Evolutionary conservation across 2,113 vertebrate species (phyloP).

Genomic region (Anoura caudifer): DNA sequence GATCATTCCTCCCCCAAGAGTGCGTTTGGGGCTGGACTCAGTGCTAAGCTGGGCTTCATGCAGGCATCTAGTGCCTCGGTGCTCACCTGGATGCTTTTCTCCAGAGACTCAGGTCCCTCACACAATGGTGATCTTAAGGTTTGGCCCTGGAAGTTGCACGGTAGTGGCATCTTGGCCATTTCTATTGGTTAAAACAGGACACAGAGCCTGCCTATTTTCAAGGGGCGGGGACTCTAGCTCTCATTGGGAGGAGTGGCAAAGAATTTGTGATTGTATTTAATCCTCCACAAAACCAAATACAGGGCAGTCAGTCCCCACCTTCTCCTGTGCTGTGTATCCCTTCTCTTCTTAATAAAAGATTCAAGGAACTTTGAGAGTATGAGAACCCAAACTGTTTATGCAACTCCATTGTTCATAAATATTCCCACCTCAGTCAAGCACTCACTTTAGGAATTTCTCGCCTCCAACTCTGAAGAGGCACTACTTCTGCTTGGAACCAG

Average conservation of each 20-base stretch:
- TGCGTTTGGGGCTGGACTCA: not conserved
- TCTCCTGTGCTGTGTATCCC: not conserved
- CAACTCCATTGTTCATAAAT: not conserved
- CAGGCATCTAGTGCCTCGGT: no score
- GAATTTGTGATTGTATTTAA: not conserved
- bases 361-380: not conserved
- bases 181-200: not conserved
- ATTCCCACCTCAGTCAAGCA: not conserved
- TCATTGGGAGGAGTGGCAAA: not conserved
- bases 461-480: not conserved
- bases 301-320: not conserved
- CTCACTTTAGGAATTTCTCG: not conserved
- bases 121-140: not conserved
- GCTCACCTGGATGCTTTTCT: not conserved
- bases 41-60: not conserved
- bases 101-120: not conserved
- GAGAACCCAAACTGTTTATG: not conserved
- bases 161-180: not conserved
- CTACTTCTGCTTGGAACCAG: not conserved
- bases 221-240: not conserved
- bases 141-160: not conserved
- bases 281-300: not conserved
- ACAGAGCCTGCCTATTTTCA: not conserved
- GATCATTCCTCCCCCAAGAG: not conserved
- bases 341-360: not conserved